Evolutionary conservation across 2,797 vertebrate genomes (phyloP).

Genomic region (Eulemur rubriventer): DNA sequence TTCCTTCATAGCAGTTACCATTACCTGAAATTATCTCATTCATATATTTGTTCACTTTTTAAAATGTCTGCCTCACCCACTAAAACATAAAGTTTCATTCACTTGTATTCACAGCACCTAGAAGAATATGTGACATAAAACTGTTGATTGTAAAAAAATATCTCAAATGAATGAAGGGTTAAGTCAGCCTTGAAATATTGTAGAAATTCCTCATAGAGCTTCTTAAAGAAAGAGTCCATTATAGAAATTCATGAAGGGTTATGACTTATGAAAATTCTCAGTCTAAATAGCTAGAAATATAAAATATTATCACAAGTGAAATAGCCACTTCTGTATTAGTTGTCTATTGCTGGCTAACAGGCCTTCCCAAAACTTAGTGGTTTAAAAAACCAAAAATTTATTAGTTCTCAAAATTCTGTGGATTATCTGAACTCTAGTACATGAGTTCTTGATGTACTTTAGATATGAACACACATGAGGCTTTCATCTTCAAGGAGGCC

Average conservation of each 20-base stretch:
- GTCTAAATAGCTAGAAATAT: background rate
- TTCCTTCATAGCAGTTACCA: background rate
- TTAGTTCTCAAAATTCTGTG: background rate
- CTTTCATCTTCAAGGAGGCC: background rate
- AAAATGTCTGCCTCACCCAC: background rate
- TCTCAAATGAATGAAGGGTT: background rate
- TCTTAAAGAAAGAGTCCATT: background rate
- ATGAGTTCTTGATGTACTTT: background rate
- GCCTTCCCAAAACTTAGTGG: background rate
- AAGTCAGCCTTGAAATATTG: background rate
- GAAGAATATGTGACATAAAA: background rate
- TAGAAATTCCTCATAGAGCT: background rate
- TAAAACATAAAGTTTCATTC: background rate
- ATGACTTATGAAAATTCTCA: background rate
- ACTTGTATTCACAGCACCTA: background rate
- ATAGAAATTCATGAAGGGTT: background rate
- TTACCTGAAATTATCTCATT: background rate
- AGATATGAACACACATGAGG: background rate
- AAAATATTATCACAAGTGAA: background rate
- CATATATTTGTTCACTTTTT: background rate
- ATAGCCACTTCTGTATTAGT: background rate
- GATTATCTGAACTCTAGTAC: background rate
- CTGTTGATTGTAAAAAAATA: background rate
- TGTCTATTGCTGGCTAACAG: background rate
- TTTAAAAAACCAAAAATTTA: background rate